Evolutionary conservation across 2,888 invertebrate genomes (phyloP), one percentile per base, ranked within the genome.

Genomic region (Tinea semifulvella): DNA sequence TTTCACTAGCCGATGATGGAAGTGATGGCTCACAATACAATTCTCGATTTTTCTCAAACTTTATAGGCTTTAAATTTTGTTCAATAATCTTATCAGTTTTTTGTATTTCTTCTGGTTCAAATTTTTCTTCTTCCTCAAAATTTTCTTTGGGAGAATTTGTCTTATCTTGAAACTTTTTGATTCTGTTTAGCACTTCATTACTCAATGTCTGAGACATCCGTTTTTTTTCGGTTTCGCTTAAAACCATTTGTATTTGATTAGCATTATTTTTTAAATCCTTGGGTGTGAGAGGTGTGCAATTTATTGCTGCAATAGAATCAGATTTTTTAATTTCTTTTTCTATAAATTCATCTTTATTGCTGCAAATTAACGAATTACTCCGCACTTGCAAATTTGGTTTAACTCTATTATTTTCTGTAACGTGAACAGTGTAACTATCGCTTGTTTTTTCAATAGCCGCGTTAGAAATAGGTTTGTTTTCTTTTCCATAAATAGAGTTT

Each of bases 401-500:
- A 48, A 68, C 61, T 35, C 61, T 62, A 47, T 60, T 64, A 8
- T 57, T 52, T 45, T 72, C 63, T 36, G 81, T 80, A 7, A 90
- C 86, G 42, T 88, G 85, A 43, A 90, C 84, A n/a, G 84, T 72
- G 58, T 79, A 89, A 48, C 87, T 83, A 50, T 80, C 75, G 43
- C 59, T 52, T 26, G 70, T 71, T 56, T 68, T 73, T n/a, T 22
- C 40, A 13, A 13, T 16, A 13, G 31, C 4, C 10, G 36, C 2
- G 38, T 55, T 58, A 44, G 64, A 52, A 57, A 76, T 79, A 4
- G 69, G 53, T 54, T 77, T 79, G 16, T 80, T 63, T 49, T 85
- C 85, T 55, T 82, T 85, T 43, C 89, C 88, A 53, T 93, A 94
- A 48, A 94, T 93, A 51, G 92, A 91, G 53, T 88, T 89, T 0